Base-by-base conservation (phyloP, 2,113 vertebrate species). In the Phoenicopterus ruber region DNA sequence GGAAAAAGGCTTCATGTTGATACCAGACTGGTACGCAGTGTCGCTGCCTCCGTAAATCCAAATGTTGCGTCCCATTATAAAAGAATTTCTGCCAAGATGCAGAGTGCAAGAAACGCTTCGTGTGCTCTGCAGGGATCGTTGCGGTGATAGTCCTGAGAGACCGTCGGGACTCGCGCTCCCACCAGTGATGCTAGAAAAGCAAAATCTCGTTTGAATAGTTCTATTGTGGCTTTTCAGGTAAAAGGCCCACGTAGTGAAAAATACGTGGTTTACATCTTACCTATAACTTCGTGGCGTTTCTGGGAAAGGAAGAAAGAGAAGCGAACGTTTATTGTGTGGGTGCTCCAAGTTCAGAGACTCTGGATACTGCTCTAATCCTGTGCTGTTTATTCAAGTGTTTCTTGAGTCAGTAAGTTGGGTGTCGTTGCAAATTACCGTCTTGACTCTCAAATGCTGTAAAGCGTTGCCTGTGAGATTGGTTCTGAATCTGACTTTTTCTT, bases 31-130 rank as follows among this genome's bases (percentile, higher is more conserved):
- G 22, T n/a, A 31, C 7, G 3, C 20, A 6, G 16, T 2, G 16
- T 21, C 3, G 0, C 54, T 92, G 46, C 76, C 58, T 59, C 36
- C 44, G 55, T 24, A 74, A 50, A 77, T 55, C 42, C 76, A 14
- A 34, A 11, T 4, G 12, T 22, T 44, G 52, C 1, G 0, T 47
- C 24, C 10, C 44, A 1, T 65, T 50, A 3, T 13, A 13, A 17
- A 44, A 69, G 18, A 22, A 18, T 55, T 65, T 49, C 25, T 72
- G 61, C 61, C 19, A 2, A 36, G 36, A 25, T 31, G 40, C 42
- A 52, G 71, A 32, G 16, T 25, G 31, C 13, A 38, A 44, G 54
- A 57, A 66, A 24, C 8, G 22, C 47, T 50, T 25, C 3, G 3
- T 11, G 28, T 59, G n/a, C 44, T 77, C 11, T 46, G 17, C 26